A percentile compares a stretch with the other conserved stretches of the same genome.
These are phyloP conservation scores for Mesoclemmys tuberculata DNA, from an alignment of 2,113 vertebrate species.

Conservation along the genomic window DNA sequence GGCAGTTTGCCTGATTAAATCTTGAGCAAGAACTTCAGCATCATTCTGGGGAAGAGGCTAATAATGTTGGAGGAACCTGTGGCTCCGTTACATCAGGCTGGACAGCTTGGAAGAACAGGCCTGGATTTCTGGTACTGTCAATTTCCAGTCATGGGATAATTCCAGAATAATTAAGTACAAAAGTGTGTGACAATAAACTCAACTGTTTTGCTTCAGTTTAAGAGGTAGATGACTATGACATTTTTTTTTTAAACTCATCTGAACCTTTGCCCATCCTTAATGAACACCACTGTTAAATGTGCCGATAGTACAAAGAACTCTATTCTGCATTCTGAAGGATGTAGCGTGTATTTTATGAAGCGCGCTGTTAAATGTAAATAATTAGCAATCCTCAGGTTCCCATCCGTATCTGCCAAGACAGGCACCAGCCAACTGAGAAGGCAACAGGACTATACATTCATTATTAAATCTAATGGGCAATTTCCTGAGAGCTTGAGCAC, in stretches of 20 bases:
- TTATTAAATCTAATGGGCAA: slow-evolving; percentile 65
- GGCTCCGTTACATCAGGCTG: not conserved
- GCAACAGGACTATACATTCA: slow-evolving; percentile 56
- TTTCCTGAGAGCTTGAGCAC: slow-evolving; percentile 66
- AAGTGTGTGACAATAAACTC: not conserved
- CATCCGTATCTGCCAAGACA: not conserved
- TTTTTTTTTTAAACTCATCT: slow-evolving; percentile 21
- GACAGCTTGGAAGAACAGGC: not conserved
- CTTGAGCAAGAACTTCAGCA: not conserved
- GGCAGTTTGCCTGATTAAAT: not conserved
- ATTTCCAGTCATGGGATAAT: slow-evolving; percentile 1
- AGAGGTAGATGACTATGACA: not conserved
- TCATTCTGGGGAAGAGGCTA: slow-evolving; percentile 8
- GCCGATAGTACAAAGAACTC: not conserved
- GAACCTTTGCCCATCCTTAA: not conserved
- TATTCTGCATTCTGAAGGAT: not conserved
- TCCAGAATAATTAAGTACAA: not conserved
- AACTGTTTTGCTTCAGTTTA: slow-evolving; percentile 13
- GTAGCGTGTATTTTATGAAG: not conserved
- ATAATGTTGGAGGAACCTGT: not conserved
- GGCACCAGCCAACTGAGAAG: slow-evolving; percentile 15
- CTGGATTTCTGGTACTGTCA: not conserved
- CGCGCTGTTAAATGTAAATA: slow-evolving; percentile 50
- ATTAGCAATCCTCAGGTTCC: slow-evolving; percentile 31
- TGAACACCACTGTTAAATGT: not conserved